A percentile compares a stretch with the other conserved stretches of the same genome.
Evolutionary conservation across 2,113 vertebrate species (phyloP).

Genomic region (Rhinoptilus africanus): DNA sequence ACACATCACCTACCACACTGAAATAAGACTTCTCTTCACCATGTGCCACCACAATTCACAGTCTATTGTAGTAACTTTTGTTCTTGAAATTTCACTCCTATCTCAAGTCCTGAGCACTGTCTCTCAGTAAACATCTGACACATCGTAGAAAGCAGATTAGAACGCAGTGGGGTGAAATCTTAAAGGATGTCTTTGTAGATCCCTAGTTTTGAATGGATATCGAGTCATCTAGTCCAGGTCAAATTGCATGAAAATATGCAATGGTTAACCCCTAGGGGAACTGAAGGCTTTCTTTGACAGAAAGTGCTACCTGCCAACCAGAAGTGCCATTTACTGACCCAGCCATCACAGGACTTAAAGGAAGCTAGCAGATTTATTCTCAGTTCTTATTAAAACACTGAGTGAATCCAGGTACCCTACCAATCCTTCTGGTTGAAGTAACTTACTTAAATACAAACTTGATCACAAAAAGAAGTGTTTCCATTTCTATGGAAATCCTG

Average conservation of each 20-base stretch:
- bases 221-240: not conserved
- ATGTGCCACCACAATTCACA: not conserved
- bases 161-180: not conserved
- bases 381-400: not conserved
- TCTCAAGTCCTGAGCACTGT: not conserved
- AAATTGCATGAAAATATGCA: not conserved
- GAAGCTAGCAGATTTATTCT: not conserved
- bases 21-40: not conserved
- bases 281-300: not conserved
- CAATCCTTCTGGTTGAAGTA: not conserved
- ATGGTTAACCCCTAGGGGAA: not conserved
- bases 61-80: not conserved
- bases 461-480: not conserved
- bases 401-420: not conserved
- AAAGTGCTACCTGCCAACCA: not conserved
- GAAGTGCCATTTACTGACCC: not conserved
- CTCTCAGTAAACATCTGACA: not conserved
- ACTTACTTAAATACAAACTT: not conserved
- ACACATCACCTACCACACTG: not conserved
- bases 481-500: not conserved
- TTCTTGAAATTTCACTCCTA: not conserved
- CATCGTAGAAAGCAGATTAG: not conserved
- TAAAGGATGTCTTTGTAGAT: accelerated
- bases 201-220: not conserved
- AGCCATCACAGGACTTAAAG: not conserved